Conservation (phyloP, 1,140 invertebrate species). For the Brachystomella parvula region DNA sequence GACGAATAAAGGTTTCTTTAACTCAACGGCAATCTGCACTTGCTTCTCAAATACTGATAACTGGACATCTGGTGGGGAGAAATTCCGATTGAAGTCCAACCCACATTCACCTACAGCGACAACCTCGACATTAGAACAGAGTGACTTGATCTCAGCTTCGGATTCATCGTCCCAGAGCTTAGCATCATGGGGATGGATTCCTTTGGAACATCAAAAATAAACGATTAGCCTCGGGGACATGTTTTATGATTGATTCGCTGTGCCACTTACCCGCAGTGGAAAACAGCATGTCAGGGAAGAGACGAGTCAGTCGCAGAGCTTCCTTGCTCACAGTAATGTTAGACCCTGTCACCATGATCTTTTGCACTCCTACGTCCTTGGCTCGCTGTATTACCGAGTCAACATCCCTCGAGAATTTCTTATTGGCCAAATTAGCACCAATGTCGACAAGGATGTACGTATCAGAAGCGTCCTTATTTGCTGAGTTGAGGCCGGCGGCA, state of each 20-base stretch:
- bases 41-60: slow-evolving; percentile 81
- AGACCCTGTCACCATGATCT: slow-evolving; percentile 87
- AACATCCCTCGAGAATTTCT: slow-evolving; percentile 84
- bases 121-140: slow-evolving; percentile 74
- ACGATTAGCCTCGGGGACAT: neutral
- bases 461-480: slow-evolving; percentile 21
- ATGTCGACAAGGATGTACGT: slow-evolving; percentile 36
- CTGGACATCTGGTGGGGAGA: slow-evolving; percentile 80
- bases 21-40: slow-evolving; percentile 72
- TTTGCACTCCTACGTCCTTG: slow-evolving; percentile 65
- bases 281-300: slow-evolving; percentile 82
- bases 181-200: slow-evolving; percentile 90
- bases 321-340: slow-evolving; percentile 82
- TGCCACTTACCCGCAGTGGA: slow-evolving; percentile 70
- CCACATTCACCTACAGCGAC: slow-evolving; percentile 92
- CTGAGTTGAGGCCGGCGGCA: neutral
- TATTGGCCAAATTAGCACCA: slow-evolving; percentile 83
- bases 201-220: slow-evolving; percentile 43
- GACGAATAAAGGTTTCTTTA: slow-evolving; percentile 81
- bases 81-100: slow-evolving; percentile 88
- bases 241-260: slow-evolving; percentile 8
- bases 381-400: slow-evolving; percentile 71
- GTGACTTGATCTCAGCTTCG: slow-evolving; percentile 50
- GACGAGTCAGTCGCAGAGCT: slow-evolving; percentile 72
- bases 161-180: slow-evolving; percentile 79